Evolutionary conservation across 2,113 vertebrate genomes (phyloP), one percentile per base, ranked within the genome.

Genomic region (Fregetta grallaria): DNA sequence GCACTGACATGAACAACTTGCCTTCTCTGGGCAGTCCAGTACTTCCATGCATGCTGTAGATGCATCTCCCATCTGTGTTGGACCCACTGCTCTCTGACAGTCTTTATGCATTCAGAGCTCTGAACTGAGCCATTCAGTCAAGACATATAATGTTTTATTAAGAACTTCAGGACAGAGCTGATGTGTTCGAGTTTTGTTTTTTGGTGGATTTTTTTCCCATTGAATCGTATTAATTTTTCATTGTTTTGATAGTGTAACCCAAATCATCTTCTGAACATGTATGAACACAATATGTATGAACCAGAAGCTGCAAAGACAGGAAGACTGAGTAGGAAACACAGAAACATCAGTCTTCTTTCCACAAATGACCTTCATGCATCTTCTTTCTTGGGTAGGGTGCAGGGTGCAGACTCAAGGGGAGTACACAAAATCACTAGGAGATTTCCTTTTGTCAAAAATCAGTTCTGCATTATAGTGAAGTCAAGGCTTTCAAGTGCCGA

Each of bases 401-500:
- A 55, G 38, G 27, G 50, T 71, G 55, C 44, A 26, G 29, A n/a
- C 20, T 84, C 34, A 47, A 36, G 36, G 10, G 23, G 10, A 36
- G 14, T 38, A 16, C 22, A 40, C 9, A 79, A 23, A 42, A 26
- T 42, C 44, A 42, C 17, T n/a, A 26, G 21, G n/a, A 67, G 8
- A 59, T 50, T 70, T 70, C 5, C 16, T 50, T 50, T 55, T 61
- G 10, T 36, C 9, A 86, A 82, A 87, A 50, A 30, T 6, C 12
- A 23, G 15, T 26, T 83, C n/a, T 58, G n/a, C 22, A 5, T 55
- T 86, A 27, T 1, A 21, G 19, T 25, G 8, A 83, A 32, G 27
- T 47, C 44, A 56, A 40, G 25, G 20, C 55, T 73, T 82, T 74
- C 26, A 40, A 20, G 19, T 29, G 7, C 34, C 0, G 0, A 58